Conservation (phyloP, 2,113 vertebrate genomes). For the Heteronetta atricapilla region DNA sequence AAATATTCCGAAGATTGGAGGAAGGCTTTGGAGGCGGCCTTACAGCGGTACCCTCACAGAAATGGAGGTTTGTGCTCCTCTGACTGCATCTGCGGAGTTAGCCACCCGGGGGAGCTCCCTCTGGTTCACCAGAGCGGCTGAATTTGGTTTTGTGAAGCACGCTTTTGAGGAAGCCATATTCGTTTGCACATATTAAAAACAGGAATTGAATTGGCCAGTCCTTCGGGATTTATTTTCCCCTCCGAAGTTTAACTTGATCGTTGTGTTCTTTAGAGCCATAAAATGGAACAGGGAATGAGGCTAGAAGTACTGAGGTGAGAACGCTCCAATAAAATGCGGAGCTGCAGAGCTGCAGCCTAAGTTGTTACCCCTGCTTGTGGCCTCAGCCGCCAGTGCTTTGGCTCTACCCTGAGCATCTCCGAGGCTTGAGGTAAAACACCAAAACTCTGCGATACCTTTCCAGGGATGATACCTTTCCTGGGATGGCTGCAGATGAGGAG, state of each 20-base stretch:
- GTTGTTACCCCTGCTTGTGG: not conserved
- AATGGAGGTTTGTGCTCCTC: not conserved
- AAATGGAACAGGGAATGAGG: not conserved
- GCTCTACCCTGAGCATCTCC: not conserved
- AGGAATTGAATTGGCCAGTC: not conserved
- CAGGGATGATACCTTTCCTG: too few relatives aligned
- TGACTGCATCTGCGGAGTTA: not conserved
- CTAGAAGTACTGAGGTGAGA: not conserved
- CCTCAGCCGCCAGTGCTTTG: not conserved
- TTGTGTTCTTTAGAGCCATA: not conserved
- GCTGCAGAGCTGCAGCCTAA: not conserved
- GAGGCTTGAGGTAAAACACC: not conserved
- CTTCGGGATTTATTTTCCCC: not conserved
- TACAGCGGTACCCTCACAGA: not conserved
- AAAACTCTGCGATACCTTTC: not conserved
- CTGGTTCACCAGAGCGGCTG: not conserved
- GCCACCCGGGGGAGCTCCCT: constrained; percentile 46
- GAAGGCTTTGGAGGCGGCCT: not conserved
- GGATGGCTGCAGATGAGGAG: not conserved
- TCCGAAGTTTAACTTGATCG: not conserved
- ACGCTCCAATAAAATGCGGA: not conserved
- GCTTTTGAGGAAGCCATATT: not conserved
- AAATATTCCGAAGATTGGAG: not conserved
- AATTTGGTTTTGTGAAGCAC: not conserved
- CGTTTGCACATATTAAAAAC: not conserved